phyloP scores from a whole-genome alignment of 2,797 vertebrate genomes.

The Myotis daubentonii region DNA sequence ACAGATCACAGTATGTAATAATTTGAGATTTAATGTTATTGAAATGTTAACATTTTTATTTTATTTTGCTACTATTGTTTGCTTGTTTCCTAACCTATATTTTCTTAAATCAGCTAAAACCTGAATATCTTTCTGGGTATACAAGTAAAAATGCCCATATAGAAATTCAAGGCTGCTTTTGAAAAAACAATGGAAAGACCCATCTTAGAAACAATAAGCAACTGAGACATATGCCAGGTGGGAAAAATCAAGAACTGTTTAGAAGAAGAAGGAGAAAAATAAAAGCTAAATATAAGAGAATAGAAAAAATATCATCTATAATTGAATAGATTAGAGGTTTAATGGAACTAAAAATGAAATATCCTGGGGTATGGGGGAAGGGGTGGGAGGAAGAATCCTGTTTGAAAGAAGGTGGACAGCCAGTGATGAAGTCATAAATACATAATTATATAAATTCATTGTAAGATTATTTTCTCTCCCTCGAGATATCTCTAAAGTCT shows the following conservation, averaged over 20 bases:
- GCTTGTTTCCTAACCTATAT: neutral
- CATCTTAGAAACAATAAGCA: neutral
- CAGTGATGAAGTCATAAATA: neutral
- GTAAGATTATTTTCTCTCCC: neutral
- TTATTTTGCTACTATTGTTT: neutral
- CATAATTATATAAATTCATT: neutral
- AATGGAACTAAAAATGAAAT: neutral
- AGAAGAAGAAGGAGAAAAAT: neutral
- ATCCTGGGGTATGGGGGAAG: neutral
- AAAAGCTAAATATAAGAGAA: neutral
- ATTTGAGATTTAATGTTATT: neutral
- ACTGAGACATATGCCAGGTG: neutral
- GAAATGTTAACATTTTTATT: neutral
- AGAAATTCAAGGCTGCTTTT: constrained; percentile 11
- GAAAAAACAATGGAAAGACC: neutral
- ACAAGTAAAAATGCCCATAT: neutral
- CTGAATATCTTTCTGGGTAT: neutral
- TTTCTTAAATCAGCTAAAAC: neutral
- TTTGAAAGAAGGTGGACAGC: neutral
- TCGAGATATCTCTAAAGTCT: neutral
- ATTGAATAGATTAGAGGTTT: neutral
- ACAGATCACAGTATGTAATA: neutral
- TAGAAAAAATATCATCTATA: neutral
- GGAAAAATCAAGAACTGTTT: constrained; percentile 2
- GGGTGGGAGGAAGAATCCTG: neutral